Conservation (phyloP, 2,888 invertebrate genomes). For the Synergus japonicus region DNA sequence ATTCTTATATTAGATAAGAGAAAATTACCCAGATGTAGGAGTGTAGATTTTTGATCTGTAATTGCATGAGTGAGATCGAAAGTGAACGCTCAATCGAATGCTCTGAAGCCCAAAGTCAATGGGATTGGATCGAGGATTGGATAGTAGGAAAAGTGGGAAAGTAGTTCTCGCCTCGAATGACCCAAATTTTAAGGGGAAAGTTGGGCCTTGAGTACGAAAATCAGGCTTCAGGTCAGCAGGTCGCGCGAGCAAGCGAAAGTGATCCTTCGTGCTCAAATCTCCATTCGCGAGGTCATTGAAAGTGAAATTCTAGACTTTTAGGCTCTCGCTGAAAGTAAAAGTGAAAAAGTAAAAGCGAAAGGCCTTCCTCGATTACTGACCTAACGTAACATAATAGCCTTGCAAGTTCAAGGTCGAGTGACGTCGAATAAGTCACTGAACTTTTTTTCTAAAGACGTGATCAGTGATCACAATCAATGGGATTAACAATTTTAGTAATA, state of each 20-base stretch:
- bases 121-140: neutral
- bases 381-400: slow-evolving; percentile 32
- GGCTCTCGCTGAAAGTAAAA: slow-evolving; percentile 55
- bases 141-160: slow-evolving; percentile 43
- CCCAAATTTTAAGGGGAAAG: slow-evolving; percentile 55
- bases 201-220: slow-evolving; percentile 56
- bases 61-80: slow-evolving; percentile 27
- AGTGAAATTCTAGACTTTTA: slow-evolving; percentile 54
- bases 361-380: slow-evolving; percentile 42
- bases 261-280: slow-evolving; percentile 49
- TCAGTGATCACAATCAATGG: no score
- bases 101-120: neutral
- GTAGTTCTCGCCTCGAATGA: slow-evolving; percentile 39
- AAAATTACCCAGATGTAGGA: neutral
- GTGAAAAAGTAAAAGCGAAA: slow-evolving; percentile 47
- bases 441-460: neutral
- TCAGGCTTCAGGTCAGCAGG: slow-evolving; percentile 61
- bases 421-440: neutral
- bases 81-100: slow-evolving; percentile 16
- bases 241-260: slow-evolving; percentile 58
- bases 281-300: slow-evolving; percentile 52
- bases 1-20: neutral
- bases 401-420: slow-evolving; percentile 13
- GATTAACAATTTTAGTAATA: no score
- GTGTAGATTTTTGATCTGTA: neutral